These are phyloP conservation scores for Lagodon rhomboides DNA, from an alignment of 2,797 vertebrate species.

Conservation along the genomic window DNA sequence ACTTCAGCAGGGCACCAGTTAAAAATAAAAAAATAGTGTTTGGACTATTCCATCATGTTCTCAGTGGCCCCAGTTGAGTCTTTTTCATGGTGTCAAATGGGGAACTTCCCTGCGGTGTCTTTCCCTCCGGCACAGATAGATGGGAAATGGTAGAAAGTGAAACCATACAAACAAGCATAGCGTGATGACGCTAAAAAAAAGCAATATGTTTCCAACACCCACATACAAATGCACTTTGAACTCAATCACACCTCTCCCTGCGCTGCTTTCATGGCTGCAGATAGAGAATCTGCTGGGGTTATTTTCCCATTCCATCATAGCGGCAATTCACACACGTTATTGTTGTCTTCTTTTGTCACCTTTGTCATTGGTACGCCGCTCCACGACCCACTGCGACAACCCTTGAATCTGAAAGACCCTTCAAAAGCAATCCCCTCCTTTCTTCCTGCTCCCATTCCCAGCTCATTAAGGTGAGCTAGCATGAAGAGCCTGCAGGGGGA, in stretches of 20 bases:
- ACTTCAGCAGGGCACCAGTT: neutral
- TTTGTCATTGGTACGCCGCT: slow-evolving; percentile 67
- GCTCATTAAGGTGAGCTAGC: slow-evolving; percentile 73
- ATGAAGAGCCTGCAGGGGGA: slow-evolving; percentile 66
- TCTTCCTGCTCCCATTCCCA: slow-evolving; percentile 49
- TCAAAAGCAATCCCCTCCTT: slow-evolving; percentile 59
- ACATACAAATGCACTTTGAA: slow-evolving; percentile 65
- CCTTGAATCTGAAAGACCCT: slow-evolving; percentile 68
- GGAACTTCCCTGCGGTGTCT: slow-evolving; percentile 16
- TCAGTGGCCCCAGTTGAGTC: slow-evolving; percentile 9
- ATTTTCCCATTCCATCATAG: slow-evolving; percentile 59
- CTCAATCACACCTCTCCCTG: slow-evolving; percentile 70
- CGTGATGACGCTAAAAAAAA: slow-evolving; percentile 34
- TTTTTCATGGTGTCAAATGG: slow-evolving; percentile 30
- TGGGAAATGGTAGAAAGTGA: slow-evolving; percentile 38
- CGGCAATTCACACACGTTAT: slow-evolving; percentile 32
- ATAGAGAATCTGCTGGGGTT: slow-evolving; percentile 46
- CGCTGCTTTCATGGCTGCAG: slow-evolving; percentile 47
- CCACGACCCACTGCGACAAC: slow-evolving; percentile 63
- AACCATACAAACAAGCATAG: slow-evolving; percentile 28
- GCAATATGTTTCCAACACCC: slow-evolving; percentile 60
- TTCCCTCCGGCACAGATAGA: slow-evolving; percentile 22
- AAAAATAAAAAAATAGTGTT: neutral
- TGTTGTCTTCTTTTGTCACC: slow-evolving; percentile 66
- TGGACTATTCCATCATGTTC: slow-evolving; percentile 20